Evolutionary conservation across 1,140 invertebrate species (phyloP).

Genomic region (Papilio helenus): DNA sequence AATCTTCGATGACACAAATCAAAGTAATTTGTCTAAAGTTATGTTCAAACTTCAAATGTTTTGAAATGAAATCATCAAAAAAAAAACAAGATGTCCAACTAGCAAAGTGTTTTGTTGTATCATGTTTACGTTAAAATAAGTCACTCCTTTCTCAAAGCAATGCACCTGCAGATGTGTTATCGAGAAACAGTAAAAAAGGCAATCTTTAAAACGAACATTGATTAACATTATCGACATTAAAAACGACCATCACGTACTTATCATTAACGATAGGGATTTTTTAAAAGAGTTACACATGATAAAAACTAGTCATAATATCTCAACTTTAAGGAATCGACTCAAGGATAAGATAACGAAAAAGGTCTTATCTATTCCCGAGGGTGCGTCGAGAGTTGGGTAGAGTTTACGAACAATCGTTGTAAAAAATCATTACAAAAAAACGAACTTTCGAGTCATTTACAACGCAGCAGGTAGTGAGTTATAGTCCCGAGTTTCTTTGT

Average conservation of each 20-base stretch:
- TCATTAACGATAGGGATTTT: neutral
- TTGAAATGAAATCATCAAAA: neutral
- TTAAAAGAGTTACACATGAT: constrained; percentile 8
- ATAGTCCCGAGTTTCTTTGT: constrained; percentile 49
- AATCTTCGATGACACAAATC: neutral
- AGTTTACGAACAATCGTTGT: constrained; percentile 54
- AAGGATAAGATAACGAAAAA: constrained; percentile 67
- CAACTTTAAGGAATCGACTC: constrained; percentile 24
- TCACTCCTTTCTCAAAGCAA: neutral
- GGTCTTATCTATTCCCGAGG: constrained; percentile 61
- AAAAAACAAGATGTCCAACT: neutral
- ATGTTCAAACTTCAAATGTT: neutral
- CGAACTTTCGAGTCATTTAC: constrained; percentile 53
- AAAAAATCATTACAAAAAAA: constrained; percentile 56
- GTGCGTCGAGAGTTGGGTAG: constrained; percentile 54
- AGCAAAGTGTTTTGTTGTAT: neutral
- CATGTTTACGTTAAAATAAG: neutral
- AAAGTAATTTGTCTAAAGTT: too few relatives aligned
- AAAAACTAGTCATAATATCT: constrained; percentile 27
- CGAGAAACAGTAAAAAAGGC: neutral
- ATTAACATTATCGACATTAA: neutral
- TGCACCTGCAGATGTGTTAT: neutral
- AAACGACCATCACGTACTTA: neutral
- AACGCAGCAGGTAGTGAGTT: constrained; percentile 61
- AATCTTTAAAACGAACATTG: neutral